These are phyloP conservation scores for Drosophila kanapiae DNA, from an alignment of 1,140 invertebrate genomes.

Conservation along the genomic window DNA sequence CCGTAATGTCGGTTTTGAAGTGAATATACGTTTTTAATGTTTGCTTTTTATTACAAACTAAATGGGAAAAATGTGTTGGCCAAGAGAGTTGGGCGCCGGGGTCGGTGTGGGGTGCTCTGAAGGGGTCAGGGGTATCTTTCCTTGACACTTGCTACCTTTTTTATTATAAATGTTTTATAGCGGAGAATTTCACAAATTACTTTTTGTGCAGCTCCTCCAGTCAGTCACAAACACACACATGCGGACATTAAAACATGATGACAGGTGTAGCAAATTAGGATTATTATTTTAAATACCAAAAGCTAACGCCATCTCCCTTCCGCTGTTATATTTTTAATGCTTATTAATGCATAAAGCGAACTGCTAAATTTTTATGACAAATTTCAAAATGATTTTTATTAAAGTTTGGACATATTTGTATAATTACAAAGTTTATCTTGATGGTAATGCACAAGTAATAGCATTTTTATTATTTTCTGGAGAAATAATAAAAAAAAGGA, in stretches of 20 bases:
- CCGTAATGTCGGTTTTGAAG: slow-evolving; percentile 46
- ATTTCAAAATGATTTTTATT: slow-evolving; percentile 6
- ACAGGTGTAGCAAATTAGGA: slow-evolving; percentile 77
- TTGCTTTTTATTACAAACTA: slow-evolving; percentile 63
- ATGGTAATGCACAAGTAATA: too few species aligned
- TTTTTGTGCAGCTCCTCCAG: slow-evolving; percentile 63
- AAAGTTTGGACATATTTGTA: neutral
- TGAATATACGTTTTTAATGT: slow-evolving; percentile 68
- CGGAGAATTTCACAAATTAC: slow-evolving; percentile 71
- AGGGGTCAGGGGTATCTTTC: slow-evolving; percentile 26
- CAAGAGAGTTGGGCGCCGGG: neutral
- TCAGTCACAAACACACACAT: slow-evolving; percentile 27
- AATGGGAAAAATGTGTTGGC: slow-evolving; percentile 74
- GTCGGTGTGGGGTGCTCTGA: neutral
- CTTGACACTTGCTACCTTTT: slow-evolving; percentile 58
- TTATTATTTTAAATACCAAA: slow-evolving; percentile 76
- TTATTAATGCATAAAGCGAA: slow-evolving; percentile 20
- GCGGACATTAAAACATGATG: slow-evolving; percentile 63
- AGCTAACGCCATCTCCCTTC: neutral
- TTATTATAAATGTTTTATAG: slow-evolving; percentile 76
- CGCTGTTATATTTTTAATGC: slow-evolving; percentile 3
- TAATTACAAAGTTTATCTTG: neutral
- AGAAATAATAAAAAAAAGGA: too few species aligned
- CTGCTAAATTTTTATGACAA: neutral
- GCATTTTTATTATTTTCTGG: neutral